Base-by-base conservation (phyloP, 2,797 vertebrate species). In the Mormyrus hasselquistii region DNA sequence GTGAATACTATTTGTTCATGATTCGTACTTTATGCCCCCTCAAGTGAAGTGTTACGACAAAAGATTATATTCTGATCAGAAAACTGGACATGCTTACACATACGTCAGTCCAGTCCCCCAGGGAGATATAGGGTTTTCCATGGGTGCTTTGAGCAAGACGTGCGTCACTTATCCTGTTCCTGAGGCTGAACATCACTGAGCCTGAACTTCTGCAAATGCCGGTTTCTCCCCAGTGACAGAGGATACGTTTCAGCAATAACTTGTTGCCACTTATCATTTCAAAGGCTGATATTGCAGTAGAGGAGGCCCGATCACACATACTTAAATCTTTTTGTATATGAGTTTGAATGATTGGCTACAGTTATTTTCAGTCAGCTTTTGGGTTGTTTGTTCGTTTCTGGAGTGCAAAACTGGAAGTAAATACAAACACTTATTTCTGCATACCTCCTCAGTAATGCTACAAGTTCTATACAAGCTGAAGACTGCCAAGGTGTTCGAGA, bases 391-490 rank as follows among this genome's bases (percentile, higher is more conserved):
- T 53, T 53, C 22, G 49, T 53, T 53, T 85, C 50, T 8, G 47
- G 25, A 85, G 12, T 2, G 10, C 65, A 38, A 73, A 73, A 5
- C 65, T 6, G 29, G 65, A 73, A 38, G 38, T 38, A 34, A 73
- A 38, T 38, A 34, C 65, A 2, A 5, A 14, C 1, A 0, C 25
- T 6, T 25, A 3, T 85, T 53, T 25, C 47, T 52, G 9, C 73
- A 9, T 7, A 10, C n/a, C 52, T 65, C 2, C 16, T 57, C 91
- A 99, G 99, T 99, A 94, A 99, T 97, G 50, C 95, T 99, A 50
- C 98, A 99, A 95, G 97, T 99, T 91, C 95, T 99, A 92, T 99
- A 99, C 95, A 99, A 99, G 94, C 94, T 99, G 91, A 99, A 99
- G 96, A 99, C 98, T 53, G 97, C 97, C 92, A 99, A 99, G 95